Base-by-base conservation (phyloP, 1,140 invertebrate species). In the Thaumatotibia leucotreta region DNA sequence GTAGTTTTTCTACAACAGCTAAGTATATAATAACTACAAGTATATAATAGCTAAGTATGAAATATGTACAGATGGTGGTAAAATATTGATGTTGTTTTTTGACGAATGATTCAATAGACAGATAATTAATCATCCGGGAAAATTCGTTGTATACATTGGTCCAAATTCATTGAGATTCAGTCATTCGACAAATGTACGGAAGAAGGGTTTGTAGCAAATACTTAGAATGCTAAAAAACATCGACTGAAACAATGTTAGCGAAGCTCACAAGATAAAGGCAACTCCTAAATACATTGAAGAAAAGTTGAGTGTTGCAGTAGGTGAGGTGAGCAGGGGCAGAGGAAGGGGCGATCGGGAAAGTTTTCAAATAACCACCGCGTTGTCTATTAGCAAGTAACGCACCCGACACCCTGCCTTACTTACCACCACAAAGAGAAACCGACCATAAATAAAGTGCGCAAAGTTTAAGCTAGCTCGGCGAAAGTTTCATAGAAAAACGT, bases 301-400 rank as follows among this genome's bases (percentile, higher is more conserved):
- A 45, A 45, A 45, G 39, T 20, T 45, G 17, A 11, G 9, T 5
- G 17, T 45, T 45, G 52, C n/a, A 31, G 9, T 8, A 58, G 5
- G 52, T 29, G 39, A 45, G 39, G 39, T 45, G 17, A 45, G 39
- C 17, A 45, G 14, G 61, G 64, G 32, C 11, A 49, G 58, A 31
- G 45, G 45, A 29, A 35, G 22, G 58, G 54, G 45, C 23, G 63
- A 68, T 68, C 45, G 64, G 52, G 24, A 66, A 72, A 72, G 49
- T 72, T 72, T 72, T 64, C 66, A 64, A 72, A 72, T 72, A 72
- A 72, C 70, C 54, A 58, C 23, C 66, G 66, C 63, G 27, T 66
- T 72, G 64, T 66, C 66, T 72, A 68, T 68, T 66, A 72, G 66
- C 64, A 22, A 54, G 54, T 45, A 45, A 45, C 39, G 39, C 39